These are phyloP conservation scores for Lordiphosa stackelbergi DNA, from an alignment of 1,140 invertebrate species.

Conservation along the genomic window DNA sequence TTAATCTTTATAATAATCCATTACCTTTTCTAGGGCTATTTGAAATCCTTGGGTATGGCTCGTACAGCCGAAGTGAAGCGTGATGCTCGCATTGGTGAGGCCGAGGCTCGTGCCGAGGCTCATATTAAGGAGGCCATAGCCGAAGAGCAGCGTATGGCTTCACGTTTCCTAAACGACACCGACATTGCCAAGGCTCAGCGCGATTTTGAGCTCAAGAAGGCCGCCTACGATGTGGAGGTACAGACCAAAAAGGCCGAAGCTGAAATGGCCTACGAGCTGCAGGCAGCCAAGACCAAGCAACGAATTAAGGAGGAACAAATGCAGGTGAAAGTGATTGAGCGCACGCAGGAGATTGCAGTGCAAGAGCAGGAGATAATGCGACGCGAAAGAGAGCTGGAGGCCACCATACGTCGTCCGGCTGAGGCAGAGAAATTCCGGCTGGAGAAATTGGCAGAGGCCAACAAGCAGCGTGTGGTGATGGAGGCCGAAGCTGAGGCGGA, in stretches of 20 bases:
- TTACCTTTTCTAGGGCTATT: slow-evolving; percentile 85
- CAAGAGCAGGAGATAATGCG: slow-evolving; percentile 93
- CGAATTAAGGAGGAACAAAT: slow-evolving; percentile 97
- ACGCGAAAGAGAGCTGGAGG: slow-evolving; percentile 92
- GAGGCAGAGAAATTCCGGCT: slow-evolving; percentile 95
- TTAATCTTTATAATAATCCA: background rate
- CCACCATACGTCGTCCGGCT: slow-evolving; percentile 92
- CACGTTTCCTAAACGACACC: slow-evolving; percentile 93
- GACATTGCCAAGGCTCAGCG: slow-evolving; percentile 97
- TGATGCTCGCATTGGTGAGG: slow-evolving; percentile 97
- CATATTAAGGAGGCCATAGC: slow-evolving; percentile 95
- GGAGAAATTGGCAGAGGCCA: slow-evolving; percentile 95
- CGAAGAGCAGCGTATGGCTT: slow-evolving; percentile 96
- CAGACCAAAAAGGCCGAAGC: slow-evolving; percentile 96
- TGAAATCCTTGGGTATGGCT: slow-evolving; percentile 96
- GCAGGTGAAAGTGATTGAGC: slow-evolving; percentile 96
- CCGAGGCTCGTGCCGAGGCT: slow-evolving; percentile 92
- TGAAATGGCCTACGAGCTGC: slow-evolving; percentile 94
- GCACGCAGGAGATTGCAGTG: slow-evolving; percentile 93
- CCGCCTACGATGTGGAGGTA: slow-evolving; percentile 97
- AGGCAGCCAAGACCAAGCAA: slow-evolving; percentile 97
- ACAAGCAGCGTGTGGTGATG: slow-evolving; percentile 88
- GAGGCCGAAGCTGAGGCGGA: slow-evolving; percentile 98
- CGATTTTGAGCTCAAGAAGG: slow-evolving; percentile 98
- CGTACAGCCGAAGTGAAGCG: slow-evolving; percentile 97